A percentile compares a stretch with the other conserved stretches of the same genome.
phyloP scores from a whole-genome alignment of 2,797 vertebrate species.

The Geotrypetes seraphini region DNA sequence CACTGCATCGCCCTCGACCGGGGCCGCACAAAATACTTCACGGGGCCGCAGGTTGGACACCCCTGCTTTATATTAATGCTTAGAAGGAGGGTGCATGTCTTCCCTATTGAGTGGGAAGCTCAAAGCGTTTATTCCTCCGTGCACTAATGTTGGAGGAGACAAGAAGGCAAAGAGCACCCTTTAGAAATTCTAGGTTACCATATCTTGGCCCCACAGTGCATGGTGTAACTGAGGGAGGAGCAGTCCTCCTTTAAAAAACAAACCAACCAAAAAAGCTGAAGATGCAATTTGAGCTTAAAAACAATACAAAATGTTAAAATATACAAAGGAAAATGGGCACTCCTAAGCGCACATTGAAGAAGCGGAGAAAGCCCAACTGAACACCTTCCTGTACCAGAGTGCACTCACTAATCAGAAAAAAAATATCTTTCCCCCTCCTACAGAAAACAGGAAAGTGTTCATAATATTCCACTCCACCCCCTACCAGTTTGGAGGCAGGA shows the following conservation, averaged over 20 bases:
- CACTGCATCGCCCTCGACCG: no score
- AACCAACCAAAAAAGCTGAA: no score
- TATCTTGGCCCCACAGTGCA: conserved; percentile 11
- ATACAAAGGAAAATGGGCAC: conserved; percentile 5
- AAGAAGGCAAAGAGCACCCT: conserved; percentile 20
- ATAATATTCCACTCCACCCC: conserved; percentile 33
- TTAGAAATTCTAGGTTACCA: conserved; percentile 21
- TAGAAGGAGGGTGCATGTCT: no score
- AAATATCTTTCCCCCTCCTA: no score
- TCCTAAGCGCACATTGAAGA: conserved; percentile 36
- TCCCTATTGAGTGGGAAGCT: conserved; percentile 24
- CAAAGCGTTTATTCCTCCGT: conserved; percentile 40
- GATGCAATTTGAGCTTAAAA: conserved; percentile 22
- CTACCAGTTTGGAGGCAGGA: no score
- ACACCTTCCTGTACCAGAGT: conserved; percentile 36
- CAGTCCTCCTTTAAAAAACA: conserved; percentile 28
- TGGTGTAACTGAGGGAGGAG: conserved; percentile 19
- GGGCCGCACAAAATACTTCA: no score
- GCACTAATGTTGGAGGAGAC: conserved; percentile 32
- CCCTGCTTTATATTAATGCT: no score
- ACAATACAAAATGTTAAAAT: conserved; percentile 15
- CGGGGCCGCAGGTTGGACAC: no score
- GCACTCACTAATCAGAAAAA: conserved; percentile 25
- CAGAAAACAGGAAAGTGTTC: conserved; percentile 30
- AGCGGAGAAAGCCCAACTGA: conserved; percentile 48